These are phyloP conservation scores for Scrobipalpa costella DNA, from an alignment of 2,888 invertebrate genomes.

Conservation along the genomic window DNA sequence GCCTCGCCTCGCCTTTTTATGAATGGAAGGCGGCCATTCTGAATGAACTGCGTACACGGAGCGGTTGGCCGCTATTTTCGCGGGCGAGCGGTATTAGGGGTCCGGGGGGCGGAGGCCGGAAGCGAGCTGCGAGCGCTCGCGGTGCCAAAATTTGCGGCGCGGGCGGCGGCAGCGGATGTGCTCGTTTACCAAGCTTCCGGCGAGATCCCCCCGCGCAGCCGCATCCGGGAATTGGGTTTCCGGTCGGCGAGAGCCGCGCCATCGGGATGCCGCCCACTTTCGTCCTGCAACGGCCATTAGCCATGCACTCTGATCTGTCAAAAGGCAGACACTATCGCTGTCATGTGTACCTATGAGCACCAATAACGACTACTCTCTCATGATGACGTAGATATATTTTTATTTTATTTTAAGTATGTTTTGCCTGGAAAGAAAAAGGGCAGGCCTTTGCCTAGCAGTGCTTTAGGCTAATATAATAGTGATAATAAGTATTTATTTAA, in stretches of 20 bases:
- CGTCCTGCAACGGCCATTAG: conserved; percentile 55
- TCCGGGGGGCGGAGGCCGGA: conserved; percentile 76
- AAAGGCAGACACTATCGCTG: background rate
- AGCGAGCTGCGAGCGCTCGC: conserved; percentile 77
- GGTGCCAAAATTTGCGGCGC: conserved; percentile 81
- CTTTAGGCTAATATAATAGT: too few species aligned
- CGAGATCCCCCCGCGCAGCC: conserved; percentile 78
- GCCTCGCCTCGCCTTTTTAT: conserved; percentile 84
- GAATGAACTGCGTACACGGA: conserved; percentile 85
- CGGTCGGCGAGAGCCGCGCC: conserved; percentile 75
- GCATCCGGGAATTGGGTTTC: conserved; percentile 81
- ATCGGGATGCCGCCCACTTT: conserved; percentile 75
- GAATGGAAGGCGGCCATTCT: conserved; percentile 87
- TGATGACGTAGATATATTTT: background rate
- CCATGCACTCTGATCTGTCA: conserved; percentile 38
- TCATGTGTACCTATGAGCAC: background rate
- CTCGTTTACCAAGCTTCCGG: conserved; percentile 80
- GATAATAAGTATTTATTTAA: too few species aligned
- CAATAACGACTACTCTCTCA: background rate
- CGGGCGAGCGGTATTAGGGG: conserved; percentile 72
- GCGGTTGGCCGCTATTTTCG: conserved; percentile 81
- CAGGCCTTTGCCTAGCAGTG: too few species aligned
- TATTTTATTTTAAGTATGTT: background rate
- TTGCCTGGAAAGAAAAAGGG: too few species aligned
- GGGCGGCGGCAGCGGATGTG: conserved; percentile 76